Evolutionary conservation across 2,113 vertebrate genomes (phyloP).

Genomic region (Brienomyrus longianalis): DNA sequence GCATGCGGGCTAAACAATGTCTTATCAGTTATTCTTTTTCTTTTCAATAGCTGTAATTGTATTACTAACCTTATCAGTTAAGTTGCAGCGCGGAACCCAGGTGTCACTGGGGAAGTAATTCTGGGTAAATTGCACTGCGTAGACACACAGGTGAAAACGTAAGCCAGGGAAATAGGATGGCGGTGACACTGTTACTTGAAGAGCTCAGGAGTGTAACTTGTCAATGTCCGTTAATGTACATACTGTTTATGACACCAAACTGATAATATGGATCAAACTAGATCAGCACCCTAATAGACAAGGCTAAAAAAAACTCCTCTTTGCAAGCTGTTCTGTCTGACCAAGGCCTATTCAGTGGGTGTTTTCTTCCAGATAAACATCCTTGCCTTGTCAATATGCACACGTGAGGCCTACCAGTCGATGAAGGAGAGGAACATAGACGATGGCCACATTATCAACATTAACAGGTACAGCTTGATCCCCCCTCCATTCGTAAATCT

Average conservation of each 20-base stretch:
- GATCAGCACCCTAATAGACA: not conserved
- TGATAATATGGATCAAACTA: not conserved
- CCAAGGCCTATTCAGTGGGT: not conserved
- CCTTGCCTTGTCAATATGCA: conserved; percentile 75
- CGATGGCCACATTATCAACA: conserved; percentile 82
- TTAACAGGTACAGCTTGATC: conserved; percentile 66
- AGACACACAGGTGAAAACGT: not conserved
- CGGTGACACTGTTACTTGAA: not conserved
- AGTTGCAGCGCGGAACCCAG: not conserved
- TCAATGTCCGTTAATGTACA: not conserved
- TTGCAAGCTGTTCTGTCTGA: not conserved
- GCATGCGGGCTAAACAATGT: not conserved
- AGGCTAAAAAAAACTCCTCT: not conserved
- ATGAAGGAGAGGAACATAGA: conserved; percentile 81
- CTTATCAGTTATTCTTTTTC: not conserved
- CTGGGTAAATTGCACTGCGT: not conserved
- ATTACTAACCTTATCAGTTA: not conserved
- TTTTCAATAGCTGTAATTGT: not conserved
- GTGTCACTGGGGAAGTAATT: not conserved
- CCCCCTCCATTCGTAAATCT: not conserved
- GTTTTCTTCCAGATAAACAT: conserved; percentile 67
- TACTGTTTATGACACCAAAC: not conserved
- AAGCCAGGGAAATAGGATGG: not conserved
- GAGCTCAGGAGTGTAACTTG: not conserved
- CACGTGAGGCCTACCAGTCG: conserved; percentile 76